Percentiles rank a stretch among this genome's conserved stretches.
Conservation (phyloP, 2,888 invertebrate species). For the Zygaena filipendulae region DNA sequence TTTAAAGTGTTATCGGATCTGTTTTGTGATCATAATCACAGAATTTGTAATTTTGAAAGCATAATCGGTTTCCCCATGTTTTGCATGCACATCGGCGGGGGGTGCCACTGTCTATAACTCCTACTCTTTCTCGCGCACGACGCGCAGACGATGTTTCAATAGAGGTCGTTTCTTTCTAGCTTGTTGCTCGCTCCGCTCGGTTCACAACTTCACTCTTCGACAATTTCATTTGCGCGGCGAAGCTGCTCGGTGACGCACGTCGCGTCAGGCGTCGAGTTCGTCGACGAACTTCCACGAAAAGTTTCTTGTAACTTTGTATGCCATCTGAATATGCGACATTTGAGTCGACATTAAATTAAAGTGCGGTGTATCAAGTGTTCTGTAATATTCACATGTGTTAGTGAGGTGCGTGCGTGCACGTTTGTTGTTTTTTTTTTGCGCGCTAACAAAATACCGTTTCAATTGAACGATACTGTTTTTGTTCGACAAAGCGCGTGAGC, state of each 20-base stretch:
- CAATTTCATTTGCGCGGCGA: constrained; percentile 50
- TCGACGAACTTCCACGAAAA: constrained; percentile 43
- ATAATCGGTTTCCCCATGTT: no score
- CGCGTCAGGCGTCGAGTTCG: constrained; percentile 24
- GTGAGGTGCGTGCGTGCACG: constrained; percentile 37
- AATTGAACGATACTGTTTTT: constrained; percentile 62
- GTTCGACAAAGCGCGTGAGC: constrained; percentile 53
- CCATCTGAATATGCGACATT: no score
- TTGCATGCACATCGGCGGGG: no score
- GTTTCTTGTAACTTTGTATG: constrained; percentile 58
- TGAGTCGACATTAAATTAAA: constrained; percentile 26
- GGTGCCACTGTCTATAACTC: no score
- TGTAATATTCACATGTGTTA: constrained; percentile 17
- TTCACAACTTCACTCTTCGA: no score
- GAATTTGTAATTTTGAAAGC: no score
- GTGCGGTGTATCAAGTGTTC: constrained; percentile 46
- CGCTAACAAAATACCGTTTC: constrained; percentile 54
- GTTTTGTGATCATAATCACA: no score
- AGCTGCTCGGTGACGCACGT: constrained; percentile 37
- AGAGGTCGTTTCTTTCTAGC: no score
- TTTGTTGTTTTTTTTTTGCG: constrained; percentile 43
- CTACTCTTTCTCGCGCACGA: no score
- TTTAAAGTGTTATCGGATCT: no score
- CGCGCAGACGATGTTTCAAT: no score
- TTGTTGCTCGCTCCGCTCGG: no score